These are phyloP conservation scores for Ditula angustiorana DNA, from an alignment of 2,888 invertebrate genomes.

Conservation along the genomic window DNA sequence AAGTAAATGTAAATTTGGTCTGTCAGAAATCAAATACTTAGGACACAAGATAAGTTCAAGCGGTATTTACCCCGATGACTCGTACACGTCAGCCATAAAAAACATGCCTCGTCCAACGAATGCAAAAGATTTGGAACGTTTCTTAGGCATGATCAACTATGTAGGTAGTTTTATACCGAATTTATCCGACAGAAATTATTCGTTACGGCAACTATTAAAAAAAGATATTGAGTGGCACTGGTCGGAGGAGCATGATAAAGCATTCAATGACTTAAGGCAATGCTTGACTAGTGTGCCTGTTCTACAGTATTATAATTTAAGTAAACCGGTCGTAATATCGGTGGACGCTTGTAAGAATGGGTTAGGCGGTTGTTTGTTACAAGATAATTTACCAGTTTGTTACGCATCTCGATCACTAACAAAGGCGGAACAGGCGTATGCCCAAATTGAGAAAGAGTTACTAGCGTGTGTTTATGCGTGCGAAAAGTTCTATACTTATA, in stretches of 20 bases:
- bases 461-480: conserved; percentile 21
- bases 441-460: conserved; percentile 12
- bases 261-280: conserved; percentile 31
- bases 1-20: no score
- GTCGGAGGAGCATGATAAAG: conserved; percentile 27
- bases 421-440: conserved; percentile 1
- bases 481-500: conserved; percentile 29
- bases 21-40: no score
- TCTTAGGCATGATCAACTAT: conserved; percentile 31
- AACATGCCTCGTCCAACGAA: conserved; percentile 39
- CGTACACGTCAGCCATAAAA: conserved; percentile 31
- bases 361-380: neutral
- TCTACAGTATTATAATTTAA: conserved; percentile 38
- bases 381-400: conserved; percentile 39
- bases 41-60: no score
- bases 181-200: no score
- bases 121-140: neutral
- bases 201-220: conserved; percentile 37
- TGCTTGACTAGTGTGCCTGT: conserved; percentile 27
- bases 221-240: conserved; percentile 42
- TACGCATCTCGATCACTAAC: conserved; percentile 32
- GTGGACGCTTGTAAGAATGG: conserved; percentile 43
- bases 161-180: conserved; percentile 22
- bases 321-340: conserved; percentile 37
- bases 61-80: conserved; percentile 37